Conservation (phyloP, 2,797 vertebrate species). For the Heterohyrax brucei region DNA sequence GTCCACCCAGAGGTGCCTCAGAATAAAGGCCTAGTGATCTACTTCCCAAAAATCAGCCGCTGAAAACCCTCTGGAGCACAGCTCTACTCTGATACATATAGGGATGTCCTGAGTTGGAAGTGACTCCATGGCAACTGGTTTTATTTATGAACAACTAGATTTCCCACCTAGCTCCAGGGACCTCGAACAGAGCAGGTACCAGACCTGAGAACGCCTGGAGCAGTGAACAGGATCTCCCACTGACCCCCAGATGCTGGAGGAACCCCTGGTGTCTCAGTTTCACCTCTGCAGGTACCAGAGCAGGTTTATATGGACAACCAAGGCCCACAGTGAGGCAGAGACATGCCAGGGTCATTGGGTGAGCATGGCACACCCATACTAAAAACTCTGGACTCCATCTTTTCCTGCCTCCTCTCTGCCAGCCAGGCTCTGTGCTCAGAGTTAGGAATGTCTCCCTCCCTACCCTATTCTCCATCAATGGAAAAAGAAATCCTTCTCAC, state of each 20-base stretch:
- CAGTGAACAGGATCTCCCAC: background rate
- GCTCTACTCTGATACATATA: background rate
- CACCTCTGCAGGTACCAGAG: background rate
- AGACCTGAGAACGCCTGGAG: background rate
- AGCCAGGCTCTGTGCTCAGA: background rate
- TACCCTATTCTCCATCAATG: background rate
- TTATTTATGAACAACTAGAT: background rate
- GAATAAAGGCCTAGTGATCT: background rate
- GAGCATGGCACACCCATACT: background rate
- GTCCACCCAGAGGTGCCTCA: background rate
- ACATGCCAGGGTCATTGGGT: background rate
- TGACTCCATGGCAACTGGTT: background rate
- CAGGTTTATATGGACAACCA: background rate
- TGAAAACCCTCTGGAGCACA: background rate
- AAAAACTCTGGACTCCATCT: background rate
- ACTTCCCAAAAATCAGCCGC: background rate
- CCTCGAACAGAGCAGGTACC: background rate
- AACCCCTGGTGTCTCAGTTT: background rate
- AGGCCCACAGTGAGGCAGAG: background rate
- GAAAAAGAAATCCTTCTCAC: background rate
- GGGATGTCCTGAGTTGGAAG: background rate
- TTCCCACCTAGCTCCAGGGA: background rate
- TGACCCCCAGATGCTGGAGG: background rate
- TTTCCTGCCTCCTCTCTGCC: background rate
- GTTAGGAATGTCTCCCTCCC: background rate